phyloP scores from a whole-genome alignment of 2,797 vertebrate genomes.

The Acanthopagrus latus region DNA sequence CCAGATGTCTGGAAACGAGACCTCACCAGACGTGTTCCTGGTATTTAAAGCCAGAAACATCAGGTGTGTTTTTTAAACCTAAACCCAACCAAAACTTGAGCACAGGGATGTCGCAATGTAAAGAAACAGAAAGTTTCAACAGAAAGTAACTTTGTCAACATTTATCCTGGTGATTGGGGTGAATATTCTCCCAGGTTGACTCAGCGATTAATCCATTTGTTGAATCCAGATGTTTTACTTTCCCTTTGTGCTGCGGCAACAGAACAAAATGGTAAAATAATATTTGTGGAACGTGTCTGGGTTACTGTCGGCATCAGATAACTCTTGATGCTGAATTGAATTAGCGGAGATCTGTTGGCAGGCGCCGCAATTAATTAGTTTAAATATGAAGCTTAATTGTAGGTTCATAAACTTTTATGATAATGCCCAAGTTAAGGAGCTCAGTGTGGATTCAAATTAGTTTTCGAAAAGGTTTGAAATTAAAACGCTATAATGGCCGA shows the following conservation, averaged over 20 bases:
- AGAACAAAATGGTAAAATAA: not conserved
- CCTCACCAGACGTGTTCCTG: too few species aligned
- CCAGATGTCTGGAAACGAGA: too few species aligned
- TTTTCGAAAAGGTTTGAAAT: not conserved
- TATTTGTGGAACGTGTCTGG: not conserved
- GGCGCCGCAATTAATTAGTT: not conserved
- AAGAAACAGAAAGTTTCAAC: too few species aligned
- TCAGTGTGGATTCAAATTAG: not conserved
- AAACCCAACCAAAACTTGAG: too few species aligned
- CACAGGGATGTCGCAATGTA: too few species aligned
- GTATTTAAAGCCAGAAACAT: too few species aligned
- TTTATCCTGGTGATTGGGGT: too few species aligned
- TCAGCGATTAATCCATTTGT: not conserved
- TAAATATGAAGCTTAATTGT: not conserved
- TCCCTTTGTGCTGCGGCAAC: not conserved
- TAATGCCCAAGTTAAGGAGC: too few species aligned
- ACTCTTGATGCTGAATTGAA: not conserved
- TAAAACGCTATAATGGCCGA: not conserved
- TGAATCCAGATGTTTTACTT: not conserved
- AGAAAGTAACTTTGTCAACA: too few species aligned
- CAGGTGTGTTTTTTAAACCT: too few species aligned
- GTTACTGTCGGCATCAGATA: not conserved
- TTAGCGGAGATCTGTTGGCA: not conserved
- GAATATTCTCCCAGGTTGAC: not conserved
- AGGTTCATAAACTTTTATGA: not conserved